phyloP scores from a whole-genome alignment of 2,888 invertebrate genomes.

The Venusia cambrica region DNA sequence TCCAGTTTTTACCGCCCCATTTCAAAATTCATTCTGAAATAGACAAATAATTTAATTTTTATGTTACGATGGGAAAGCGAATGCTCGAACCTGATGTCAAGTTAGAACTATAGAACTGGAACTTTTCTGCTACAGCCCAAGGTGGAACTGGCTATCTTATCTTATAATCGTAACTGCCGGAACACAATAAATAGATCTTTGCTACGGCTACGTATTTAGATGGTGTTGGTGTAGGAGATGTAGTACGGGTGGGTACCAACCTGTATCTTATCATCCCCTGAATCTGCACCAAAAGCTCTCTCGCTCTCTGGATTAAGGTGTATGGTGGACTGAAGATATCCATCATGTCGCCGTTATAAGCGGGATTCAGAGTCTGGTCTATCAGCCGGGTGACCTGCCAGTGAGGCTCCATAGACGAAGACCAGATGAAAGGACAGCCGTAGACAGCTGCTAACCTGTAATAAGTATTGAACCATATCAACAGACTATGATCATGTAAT shows the following conservation, averaged over 20 bases:
- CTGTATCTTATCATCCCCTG: not conserved
- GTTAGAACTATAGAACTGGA: too few species aligned
- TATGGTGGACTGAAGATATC: conserved; percentile 33
- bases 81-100: too few species aligned
- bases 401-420: conserved; percentile 41
- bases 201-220: too few species aligned
- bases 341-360: conserved; percentile 33
- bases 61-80: too few species aligned
- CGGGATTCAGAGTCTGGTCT: conserved; percentile 40
- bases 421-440: conserved; percentile 50
- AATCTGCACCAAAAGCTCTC: conserved; percentile 32
- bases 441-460: conserved; percentile 42
- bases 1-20: too few species aligned
- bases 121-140: too few species aligned
- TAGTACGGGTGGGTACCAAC: not conserved
- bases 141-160: too few species aligned
- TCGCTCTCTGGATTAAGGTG: conserved; percentile 36
- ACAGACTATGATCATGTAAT: too few species aligned
- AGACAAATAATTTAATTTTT: too few species aligned
- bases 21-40: too few species aligned
- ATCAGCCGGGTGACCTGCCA: conserved; percentile 35
- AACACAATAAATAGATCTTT: too few species aligned
- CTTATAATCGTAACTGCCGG: too few species aligned
- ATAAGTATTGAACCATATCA: conserved; percentile 17
- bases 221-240: not conserved